Evolutionary conservation across 2,113 vertebrate species (phyloP).

Genomic region (Montifringilla adamsi): DNA sequence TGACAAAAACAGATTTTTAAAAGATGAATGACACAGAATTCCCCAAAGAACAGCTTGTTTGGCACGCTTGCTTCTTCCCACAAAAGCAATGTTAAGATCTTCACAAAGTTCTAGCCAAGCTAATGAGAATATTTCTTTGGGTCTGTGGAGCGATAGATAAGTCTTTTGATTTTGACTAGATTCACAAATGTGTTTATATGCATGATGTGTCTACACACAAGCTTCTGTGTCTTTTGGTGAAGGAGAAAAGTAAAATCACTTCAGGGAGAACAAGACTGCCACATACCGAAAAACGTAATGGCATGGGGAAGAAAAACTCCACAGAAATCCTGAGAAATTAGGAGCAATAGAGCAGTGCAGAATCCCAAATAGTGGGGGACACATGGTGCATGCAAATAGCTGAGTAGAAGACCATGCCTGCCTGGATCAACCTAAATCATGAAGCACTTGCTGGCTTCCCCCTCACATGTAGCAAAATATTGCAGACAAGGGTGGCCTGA

Average conservation of each 20-base stretch:
- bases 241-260: not conserved
- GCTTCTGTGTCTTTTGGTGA: not conserved
- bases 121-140: not conserved
- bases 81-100: not conserved
- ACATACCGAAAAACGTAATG: not conserved
- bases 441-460: not conserved
- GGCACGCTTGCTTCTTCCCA: not conserved
- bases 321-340: not conserved
- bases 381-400: not conserved
- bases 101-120: not conserved
- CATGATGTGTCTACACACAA: not conserved
- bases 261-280: not conserved
- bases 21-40: not conserved
- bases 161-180: not conserved
- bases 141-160: not conserved
- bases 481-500: not conserved
- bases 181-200: not conserved
- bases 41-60: not conserved
- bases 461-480: not conserved
- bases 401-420: not conserved
- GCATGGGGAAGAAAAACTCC: rapidly evolving
- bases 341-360: not conserved
- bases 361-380: not conserved
- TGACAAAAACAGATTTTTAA: not conserved
- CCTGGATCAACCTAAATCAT: not conserved